phyloP scores from a whole-genome alignment of 2,888 invertebrate species.

The Siphlonurus alternatus region DNA sequence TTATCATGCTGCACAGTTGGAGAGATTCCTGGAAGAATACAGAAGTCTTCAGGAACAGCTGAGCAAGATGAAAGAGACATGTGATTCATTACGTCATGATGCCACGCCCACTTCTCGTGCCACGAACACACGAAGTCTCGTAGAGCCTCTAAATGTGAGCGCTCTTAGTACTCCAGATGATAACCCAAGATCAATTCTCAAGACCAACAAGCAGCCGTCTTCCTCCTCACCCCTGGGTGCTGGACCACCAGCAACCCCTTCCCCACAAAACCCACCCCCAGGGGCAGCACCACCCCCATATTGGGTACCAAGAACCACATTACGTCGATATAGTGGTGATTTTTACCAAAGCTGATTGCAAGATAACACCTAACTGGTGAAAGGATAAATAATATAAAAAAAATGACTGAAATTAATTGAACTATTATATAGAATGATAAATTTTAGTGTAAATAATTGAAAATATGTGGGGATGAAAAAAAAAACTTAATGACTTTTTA shows the following conservation, averaged over 20 bases:
- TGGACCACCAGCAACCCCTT: not conserved
- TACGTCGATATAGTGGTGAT: not conserved
- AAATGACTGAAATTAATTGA: no score
- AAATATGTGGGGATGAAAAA: not conserved
- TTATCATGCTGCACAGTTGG: slow-evolving; percentile 61
- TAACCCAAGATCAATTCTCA: not conserved
- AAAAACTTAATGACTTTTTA: not conserved
- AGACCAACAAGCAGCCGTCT: no score
- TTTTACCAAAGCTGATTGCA: slow-evolving; percentile 1
- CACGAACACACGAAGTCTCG: not conserved
- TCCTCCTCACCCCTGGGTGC: no score
- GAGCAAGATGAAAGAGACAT: slow-evolving; percentile 48
- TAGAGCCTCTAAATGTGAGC: not conserved
- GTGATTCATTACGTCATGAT: not conserved
- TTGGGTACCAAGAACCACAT: not conserved
- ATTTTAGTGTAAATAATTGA: no score
- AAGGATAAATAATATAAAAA: no score
- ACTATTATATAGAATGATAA: no score
- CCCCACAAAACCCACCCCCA: not conserved
- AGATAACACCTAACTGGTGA: not conserved
- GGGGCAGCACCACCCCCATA: not conserved
- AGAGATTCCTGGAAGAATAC: slow-evolving; percentile 64
- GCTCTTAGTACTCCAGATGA: not conserved
- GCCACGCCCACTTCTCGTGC: not conserved
- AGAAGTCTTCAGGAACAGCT: slow-evolving; percentile 57